Base-by-base conservation (phyloP, 2,113 vertebrate genomes). In the Oreochromis niloticus region DNA sequence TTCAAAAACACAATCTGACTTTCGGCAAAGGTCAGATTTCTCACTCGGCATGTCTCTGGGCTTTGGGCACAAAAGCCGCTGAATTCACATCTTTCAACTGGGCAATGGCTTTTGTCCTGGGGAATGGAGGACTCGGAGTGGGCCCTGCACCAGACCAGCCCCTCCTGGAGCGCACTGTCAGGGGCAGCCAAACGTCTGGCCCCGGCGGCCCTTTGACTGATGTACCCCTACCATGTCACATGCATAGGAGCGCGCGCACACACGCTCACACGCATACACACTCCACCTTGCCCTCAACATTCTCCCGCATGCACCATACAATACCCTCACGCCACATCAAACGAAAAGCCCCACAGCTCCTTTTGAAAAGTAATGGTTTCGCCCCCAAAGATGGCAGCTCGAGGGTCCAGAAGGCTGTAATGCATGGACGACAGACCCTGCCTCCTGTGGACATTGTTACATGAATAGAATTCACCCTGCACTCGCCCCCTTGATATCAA, bases 1-100 rank as follows among this genome's bases (percentile, higher is more conserved):
- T 96, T 97, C 95, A 96, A 94, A 97, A 96, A 97, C 95, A 96
- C 95, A 95, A 96, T 96, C 93, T 85, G 88, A 94, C 93, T 94
- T 93, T 92, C 91, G 24, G 80, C 50, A 95, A 92, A 90, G 91
- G 95, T 95, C 95, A 96, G 94, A 94, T 89, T 95, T 97, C 91
- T 95, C 93, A 94, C 92, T 95, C 95, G 55, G 32, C 88, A 91
- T 95, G 91, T 93, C 83, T 94, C 94, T 94, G 85, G 80, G 96
- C 95, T 95, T 93, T 89, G 85, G 7, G 12, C 94, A 91, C 93
- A 95, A 96, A 96, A 96, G 95, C 95, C 88, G 80, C 94, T 92
- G 95, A 96, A 97, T 97, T 96, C 96, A 96, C 97, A 96, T 97
- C 96, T 96, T 97, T 97, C 96, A 97, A 95, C 94, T 91, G 90